Conservation (phyloP, 2,113 vertebrate genomes). For the Lasiurus borealis region DNA sequence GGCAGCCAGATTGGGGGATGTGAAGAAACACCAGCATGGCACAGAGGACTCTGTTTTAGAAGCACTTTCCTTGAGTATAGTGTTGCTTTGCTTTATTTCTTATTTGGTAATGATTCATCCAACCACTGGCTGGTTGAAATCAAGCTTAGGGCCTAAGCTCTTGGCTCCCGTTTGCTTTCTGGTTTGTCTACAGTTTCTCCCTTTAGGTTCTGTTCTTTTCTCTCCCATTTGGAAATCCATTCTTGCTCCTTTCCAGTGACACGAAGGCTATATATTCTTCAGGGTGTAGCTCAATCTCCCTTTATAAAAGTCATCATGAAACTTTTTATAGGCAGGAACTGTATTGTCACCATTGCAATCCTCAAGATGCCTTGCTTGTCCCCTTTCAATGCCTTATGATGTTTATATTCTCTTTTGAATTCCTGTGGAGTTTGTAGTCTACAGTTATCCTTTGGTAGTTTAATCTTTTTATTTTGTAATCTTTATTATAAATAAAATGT, state of each 20-base stretch:
- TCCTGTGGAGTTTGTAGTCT: background rate
- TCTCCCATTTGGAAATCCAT: background rate
- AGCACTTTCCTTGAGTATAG: background rate
- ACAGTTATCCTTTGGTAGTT: background rate
- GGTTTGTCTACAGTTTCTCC: background rate
- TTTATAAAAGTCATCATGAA: background rate
- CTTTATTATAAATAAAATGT: background rate
- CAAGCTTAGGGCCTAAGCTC: background rate
- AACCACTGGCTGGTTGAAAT: background rate
- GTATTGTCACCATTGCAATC: background rate
- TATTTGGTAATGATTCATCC: conserved; percentile 33
- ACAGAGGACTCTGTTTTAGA: background rate
- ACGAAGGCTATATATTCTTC: background rate
- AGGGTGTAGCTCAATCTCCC: background rate
- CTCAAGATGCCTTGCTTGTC: background rate
- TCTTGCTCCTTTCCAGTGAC: background rate
- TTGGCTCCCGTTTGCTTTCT: background rate
- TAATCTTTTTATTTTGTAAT: background rate
- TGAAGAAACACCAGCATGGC: background rate
- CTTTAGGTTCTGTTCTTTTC: background rate
- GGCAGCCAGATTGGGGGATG: background rate
- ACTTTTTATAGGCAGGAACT: background rate
- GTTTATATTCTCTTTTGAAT: background rate
- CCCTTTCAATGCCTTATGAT: background rate
- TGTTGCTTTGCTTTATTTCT: background rate